Evolutionary conservation across 2,113 vertebrate genomes (phyloP), one percentile per base, ranked within the genome.

Genomic region (Apodemus sylvaticus): DNA sequence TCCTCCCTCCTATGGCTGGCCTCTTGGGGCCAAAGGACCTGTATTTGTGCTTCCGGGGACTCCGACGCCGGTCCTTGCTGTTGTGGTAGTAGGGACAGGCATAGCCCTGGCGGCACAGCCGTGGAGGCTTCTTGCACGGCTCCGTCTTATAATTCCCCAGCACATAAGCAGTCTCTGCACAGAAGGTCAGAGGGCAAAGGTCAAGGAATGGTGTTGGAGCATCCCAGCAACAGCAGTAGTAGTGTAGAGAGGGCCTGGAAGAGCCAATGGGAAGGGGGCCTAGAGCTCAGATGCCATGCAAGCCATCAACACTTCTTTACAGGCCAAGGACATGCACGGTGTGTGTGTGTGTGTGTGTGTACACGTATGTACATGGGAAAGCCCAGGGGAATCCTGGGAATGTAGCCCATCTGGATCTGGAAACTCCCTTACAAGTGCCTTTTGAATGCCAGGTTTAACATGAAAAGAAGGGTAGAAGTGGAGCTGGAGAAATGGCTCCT

Each of bases 121-220:
- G 99, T 0, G 99, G 99, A 0, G 99, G 99, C 95, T 99, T 99
- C 98, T 99, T 99, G 98, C 99, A 99, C 26, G 99, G 99, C 96
- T 99, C 99, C 1, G 99, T 99, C 98, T 99, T 99, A 96, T 99
- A 99, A 98, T 99, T 99, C 93, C 99, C 99, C 98, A 99, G 98
- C 94, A 99, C 99, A 0, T 99, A 99, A 0, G 99, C 98, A 90
- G 99, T 99, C 96, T 99, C 99, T 99, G 97, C 92, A 96, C 96
- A 92, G 91, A 93, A 85, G 93, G 90, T 53, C 94, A 97, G 94
- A 96, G 92, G 83, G 71, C 83, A 94, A 70, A 77, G 90, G 76
- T 96, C 93, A 97, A 94, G 92, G n/a, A 34, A 39, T 19, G 74
- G 34, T 42, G 81, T 2, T 45, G 60, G 53, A 81, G 60, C 4